These are phyloP conservation scores for Tenthredo livida DNA, from an alignment of 2,888 invertebrate genomes.

Conservation along the genomic window DNA sequence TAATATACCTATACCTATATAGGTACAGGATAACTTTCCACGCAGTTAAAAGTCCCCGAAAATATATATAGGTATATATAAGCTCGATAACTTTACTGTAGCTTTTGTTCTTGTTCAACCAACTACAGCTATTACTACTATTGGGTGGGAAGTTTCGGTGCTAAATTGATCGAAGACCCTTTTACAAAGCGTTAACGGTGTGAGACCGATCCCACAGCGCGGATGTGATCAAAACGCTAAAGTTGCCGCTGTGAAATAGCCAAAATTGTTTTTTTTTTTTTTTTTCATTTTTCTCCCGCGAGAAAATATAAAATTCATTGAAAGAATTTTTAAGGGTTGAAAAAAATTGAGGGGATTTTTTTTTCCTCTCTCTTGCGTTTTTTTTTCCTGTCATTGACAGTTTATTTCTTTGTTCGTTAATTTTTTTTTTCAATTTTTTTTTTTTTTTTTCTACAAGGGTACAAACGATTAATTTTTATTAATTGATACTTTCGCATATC, in stretches of 20 bases:
- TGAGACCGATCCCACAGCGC: conserved; percentile 6
- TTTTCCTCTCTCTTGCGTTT: background rate
- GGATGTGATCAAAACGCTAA: background rate
- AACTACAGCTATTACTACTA: conserved; percentile 31
- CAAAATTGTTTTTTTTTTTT: background rate
- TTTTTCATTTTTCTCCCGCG: background rate
- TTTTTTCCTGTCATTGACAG: background rate
- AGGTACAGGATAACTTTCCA: too few species aligned
- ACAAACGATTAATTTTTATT: conserved; percentile 7
- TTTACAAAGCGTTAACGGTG: background rate
- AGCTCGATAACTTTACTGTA: background rate
- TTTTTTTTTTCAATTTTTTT: background rate
- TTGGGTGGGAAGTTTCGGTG: background rate
- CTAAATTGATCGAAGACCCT: conserved; percentile 34
- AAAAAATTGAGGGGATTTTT: background rate
- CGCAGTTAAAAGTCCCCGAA: background rate
- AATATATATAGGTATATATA: background rate
- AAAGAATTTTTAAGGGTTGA: background rate
- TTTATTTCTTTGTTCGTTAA: background rate
- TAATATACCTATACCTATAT: too few species aligned
- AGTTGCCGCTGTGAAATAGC: background rate
- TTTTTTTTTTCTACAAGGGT: background rate
- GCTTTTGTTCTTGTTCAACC: conserved; percentile 28
- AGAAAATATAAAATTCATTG: too few species aligned
- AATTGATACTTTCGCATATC: background rate